phyloP scores from a whole-genome alignment of 1,140 invertebrate species.

The Phymastichus coffea region DNA sequence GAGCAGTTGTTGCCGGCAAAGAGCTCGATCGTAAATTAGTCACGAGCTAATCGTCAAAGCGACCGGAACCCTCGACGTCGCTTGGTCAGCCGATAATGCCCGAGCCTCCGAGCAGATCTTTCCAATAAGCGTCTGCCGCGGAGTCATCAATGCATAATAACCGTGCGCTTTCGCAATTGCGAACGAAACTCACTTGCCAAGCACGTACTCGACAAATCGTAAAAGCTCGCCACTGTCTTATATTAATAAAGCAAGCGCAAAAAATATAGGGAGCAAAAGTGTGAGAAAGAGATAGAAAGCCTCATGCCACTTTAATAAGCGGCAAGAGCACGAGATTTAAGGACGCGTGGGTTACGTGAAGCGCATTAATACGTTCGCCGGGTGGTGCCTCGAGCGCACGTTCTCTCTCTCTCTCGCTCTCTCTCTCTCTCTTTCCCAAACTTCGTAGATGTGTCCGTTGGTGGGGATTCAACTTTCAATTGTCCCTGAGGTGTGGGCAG shows the following conservation, averaged over 20 bases:
- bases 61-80: too few species aligned
- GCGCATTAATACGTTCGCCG: neutral
- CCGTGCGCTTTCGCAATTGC: constrained; percentile 6
- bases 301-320: constrained; percentile 9
- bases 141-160: constrained; percentile 22
- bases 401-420: too few species aligned
- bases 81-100: too few species aligned
- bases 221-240: constrained; percentile 6
- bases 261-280: neutral
- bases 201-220: neutral
- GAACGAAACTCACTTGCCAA: constrained; percentile 14
- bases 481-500: too few species aligned
- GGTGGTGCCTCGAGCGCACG: too few species aligned
- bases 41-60: too few species aligned
- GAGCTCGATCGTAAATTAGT: too few species aligned
- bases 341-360: constrained; percentile 12
- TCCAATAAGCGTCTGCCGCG: too few species aligned
- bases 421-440: too few species aligned
- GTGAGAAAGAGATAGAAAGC: neutral
- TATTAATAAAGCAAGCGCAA: constrained; percentile 4
- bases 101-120: too few species aligned
- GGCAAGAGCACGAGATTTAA: constrained; percentile 8
- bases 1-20: too few species aligned
- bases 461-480: constrained; percentile 18
- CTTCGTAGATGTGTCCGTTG: neutral